A percentile compares a stretch with the other conserved stretches of the same genome.
Conservation (phyloP, 2,888 invertebrate genomes). For the Pseudoips prasinana region DNA sequence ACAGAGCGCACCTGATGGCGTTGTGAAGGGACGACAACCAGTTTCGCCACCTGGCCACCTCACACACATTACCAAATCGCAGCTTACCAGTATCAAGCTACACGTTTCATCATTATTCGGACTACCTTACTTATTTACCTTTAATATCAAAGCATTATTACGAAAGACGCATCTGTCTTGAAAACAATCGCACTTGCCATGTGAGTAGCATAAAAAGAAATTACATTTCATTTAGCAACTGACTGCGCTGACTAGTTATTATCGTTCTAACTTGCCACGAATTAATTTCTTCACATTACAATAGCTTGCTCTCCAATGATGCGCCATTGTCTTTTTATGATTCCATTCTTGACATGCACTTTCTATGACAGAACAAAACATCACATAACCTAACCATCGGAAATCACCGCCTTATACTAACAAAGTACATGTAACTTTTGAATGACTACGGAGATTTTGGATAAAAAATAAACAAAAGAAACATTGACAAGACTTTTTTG, state of each 20-base stretch:
- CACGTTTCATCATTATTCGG: conserved; percentile 34
- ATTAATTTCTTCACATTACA: conserved; percentile 48
- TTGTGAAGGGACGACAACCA: conserved; percentile 56
- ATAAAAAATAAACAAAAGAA: no score
- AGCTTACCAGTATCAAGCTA: conserved; percentile 28
- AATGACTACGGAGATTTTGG: no score
- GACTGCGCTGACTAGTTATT: conserved; percentile 37
- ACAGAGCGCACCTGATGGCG: conserved; percentile 49
- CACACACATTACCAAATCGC: conserved; percentile 43
- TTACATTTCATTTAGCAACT: conserved; percentile 41
- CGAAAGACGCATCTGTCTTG: conserved; percentile 26
- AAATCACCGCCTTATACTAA: no score
- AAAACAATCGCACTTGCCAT: conserved; percentile 33
- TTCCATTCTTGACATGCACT: conserved; percentile 39
- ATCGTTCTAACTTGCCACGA: conserved; percentile 46
- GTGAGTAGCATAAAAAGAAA: conserved; percentile 46
- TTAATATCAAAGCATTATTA: conserved; percentile 22
- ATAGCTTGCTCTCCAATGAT: conserved; percentile 41
- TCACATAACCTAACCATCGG: no score
- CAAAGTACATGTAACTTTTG: no score
- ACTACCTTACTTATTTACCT: conserved; percentile 15
- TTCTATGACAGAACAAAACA: conserved; percentile 42
- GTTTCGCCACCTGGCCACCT: conserved; percentile 62
- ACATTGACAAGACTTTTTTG: no score
- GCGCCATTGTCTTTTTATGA: conserved; percentile 52